Base-by-base conservation (phyloP, 2,113 vertebrate species). In the Rhea pennata region DNA sequence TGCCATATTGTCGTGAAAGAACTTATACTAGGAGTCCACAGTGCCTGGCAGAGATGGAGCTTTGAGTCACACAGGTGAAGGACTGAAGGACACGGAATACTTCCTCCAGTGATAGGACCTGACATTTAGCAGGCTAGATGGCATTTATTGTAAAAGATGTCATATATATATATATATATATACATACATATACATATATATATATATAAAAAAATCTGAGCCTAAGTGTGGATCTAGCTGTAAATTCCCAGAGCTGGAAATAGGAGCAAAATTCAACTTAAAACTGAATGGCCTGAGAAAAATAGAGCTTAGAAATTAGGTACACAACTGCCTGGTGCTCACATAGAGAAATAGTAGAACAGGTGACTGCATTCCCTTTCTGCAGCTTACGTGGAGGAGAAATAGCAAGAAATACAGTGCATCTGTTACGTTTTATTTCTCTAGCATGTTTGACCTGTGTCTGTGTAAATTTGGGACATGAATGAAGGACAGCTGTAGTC, bases 21-120 rank as follows among this genome's bases (percentile, higher is more conserved):
- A 66, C 29, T 42, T 2, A 14, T 3, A 4, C 0, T 5, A 66
- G 73, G 29, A 61, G 39, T 24, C 44, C 44, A 1, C 5, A 22
- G 20, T 58, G 81, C 36, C 53, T 0, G 1, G 56, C 23, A 26
- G 74, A 31, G 69, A 20, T 27, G 44, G 62, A 65, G 56, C 56
- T 70, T 36, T 0, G 1, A 67, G 27, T 10, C 48, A 62, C 27
- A 31, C 10, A 2, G 20, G 8, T 56, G 4, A 44, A 64, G 59
- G 67, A 44, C 85, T 46, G 53, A 51, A 50, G 53, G 61, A 31
- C 33, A 58, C 53, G 15, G 21, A 39, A 65, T 12, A 26, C 62
- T 26, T 64, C 29, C 29, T 33, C 31, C 22, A 65, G n/a, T 13
- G 31, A 1, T 12, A 36, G 29, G 54, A 10, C 62, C 48, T 92